These are phyloP conservation scores for Xestia rhomboidea DNA, from an alignment of 2,888 invertebrate genomes.

Conservation along the genomic window DNA sequence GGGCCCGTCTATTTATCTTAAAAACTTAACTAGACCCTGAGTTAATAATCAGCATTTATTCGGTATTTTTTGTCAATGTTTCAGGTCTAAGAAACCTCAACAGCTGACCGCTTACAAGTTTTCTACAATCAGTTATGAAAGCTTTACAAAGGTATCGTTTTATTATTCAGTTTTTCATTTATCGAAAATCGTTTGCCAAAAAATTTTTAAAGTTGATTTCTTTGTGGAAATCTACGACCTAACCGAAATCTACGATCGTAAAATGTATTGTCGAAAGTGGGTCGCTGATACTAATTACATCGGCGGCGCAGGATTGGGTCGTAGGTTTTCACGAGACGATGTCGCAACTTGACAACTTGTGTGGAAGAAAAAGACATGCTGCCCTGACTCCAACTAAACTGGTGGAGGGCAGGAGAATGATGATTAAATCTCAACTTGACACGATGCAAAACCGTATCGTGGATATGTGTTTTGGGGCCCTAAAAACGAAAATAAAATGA, in stretches of 20 bases:
- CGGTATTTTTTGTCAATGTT: conserved; percentile 47
- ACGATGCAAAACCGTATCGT: no score
- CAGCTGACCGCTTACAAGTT: conserved; percentile 84
- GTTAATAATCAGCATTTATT: neutral
- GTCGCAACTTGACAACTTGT: neutral
- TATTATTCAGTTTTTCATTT: conserved; percentile 9
- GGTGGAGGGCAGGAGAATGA: no score
- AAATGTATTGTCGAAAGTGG: neutral
- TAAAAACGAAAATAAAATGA: neutral
- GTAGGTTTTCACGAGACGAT: neutral
- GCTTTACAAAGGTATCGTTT: conserved; percentile 81
- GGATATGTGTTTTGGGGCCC: neutral
- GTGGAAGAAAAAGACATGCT: no score
- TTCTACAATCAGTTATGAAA: conserved; percentile 81
- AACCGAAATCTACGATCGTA: conserved; percentile 33
- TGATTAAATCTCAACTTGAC: no score
- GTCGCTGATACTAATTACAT: neutral
- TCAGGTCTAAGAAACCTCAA: conserved; percentile 78
- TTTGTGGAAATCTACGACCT: neutral
- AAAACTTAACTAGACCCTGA: no score
- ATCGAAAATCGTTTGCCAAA: neutral
- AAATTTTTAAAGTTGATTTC: neutral
- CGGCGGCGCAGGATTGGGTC: neutral
- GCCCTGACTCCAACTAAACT: no score
- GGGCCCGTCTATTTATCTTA: no score